phyloP scores from a whole-genome alignment of 2,797 vertebrate genomes.

The Rhinogobio ventralis region DNA sequence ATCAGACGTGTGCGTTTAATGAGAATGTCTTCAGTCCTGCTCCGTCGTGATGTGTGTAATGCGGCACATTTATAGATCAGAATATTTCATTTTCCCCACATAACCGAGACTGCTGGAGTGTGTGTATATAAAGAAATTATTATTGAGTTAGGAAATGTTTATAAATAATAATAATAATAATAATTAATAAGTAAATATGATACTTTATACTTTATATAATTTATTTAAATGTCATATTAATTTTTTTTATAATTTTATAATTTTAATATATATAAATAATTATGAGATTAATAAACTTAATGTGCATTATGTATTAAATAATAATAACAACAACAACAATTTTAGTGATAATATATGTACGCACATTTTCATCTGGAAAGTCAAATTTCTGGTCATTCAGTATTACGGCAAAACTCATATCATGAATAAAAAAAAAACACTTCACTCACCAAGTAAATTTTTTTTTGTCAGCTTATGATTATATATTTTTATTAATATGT shows the following conservation, averaged over 20 bases:
- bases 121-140: no score
- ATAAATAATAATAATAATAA: no score
- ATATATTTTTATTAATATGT: no score
- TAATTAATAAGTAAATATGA: no score
- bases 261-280: no score
- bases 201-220: no score
- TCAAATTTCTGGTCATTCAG: not conserved
- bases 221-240: no score
- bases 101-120: no score
- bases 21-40: not conserved
- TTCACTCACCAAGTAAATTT: no score
- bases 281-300: not conserved
- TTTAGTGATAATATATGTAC: not conserved
- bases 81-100: not conserved
- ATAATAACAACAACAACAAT: not conserved
- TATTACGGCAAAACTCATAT: not conserved
- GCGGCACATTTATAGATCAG: not conserved
- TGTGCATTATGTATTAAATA: not conserved
- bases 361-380: not conserved
- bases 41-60: not conserved
- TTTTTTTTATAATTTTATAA: no score
- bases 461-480: no score
- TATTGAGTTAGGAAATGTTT: no score
- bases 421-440: not conserved
- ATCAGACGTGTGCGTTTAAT: not conserved